phyloP scores from a whole-genome alignment of 2,797 vertebrate species.

The Dipus sagitta region DNA sequence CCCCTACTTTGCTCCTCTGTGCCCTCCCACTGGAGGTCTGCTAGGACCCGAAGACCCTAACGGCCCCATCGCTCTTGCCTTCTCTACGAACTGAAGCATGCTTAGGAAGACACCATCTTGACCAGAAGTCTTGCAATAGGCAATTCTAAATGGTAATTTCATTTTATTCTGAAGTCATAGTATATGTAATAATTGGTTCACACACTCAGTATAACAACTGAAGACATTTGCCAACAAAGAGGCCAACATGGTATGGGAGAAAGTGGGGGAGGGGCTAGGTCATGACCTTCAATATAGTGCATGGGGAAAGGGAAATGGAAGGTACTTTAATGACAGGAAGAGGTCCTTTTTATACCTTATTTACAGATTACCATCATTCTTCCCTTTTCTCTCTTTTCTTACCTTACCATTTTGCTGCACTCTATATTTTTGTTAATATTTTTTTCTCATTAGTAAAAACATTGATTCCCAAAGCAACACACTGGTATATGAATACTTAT shows the following conservation, averaged over 20 bases:
- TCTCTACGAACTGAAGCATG: too few species aligned
- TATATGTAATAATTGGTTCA: not conserved
- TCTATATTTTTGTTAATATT: slow-evolving; percentile 28
- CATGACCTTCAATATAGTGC: not conserved
- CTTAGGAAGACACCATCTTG: too few species aligned
- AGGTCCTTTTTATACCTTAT: not conserved
- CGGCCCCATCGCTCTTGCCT: too few species aligned
- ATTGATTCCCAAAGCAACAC: not conserved
- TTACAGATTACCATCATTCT: not conserved
- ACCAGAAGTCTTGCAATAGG: not conserved
- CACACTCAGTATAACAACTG: not conserved
- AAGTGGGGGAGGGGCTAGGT: not conserved
- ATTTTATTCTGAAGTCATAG: not conserved
- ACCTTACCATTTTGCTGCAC: not conserved
- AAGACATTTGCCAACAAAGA: not conserved
- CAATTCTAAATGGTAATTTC: not conserved
- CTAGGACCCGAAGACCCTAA: too few species aligned
- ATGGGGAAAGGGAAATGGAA: not conserved
- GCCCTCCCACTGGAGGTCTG: too few species aligned
- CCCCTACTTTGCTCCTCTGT: too few species aligned
- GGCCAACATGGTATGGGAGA: not conserved
- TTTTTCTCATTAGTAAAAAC: slow-evolving; percentile 1
- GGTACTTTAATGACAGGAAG: not conserved
- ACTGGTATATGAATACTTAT: not conserved
- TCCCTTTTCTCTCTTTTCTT: not conserved